Evolutionary conservation across 2,113 vertebrate species (phyloP).

Genomic region (Talpa occidentalis): DNA sequence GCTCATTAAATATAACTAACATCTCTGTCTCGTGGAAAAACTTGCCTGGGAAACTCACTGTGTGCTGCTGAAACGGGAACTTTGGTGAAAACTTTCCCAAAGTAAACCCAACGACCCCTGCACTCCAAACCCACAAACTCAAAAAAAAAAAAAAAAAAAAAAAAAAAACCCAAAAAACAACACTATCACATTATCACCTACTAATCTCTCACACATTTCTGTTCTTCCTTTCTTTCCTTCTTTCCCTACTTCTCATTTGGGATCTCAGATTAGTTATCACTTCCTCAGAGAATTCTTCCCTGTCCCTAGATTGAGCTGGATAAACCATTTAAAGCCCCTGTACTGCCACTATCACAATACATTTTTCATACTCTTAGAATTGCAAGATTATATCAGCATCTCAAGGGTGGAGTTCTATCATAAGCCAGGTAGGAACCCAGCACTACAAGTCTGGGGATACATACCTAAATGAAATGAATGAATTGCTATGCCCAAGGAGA

Average conservation of each 20-base stretch:
- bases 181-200: no score
- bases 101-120: no score
- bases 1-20: no score
- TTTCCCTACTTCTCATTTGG: background rate
- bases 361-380: background rate
- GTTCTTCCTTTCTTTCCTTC: background rate
- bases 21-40: no score
- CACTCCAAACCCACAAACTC: no score
- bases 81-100: no score
- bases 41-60: no score
- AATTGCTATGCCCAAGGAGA: background rate
- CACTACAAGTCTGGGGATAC: background rate
- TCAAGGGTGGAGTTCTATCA: background rate
- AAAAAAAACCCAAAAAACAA: no score
- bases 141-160: no score
- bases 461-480: background rate
- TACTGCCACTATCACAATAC: background rate
- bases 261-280: background rate
- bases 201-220: background rate
- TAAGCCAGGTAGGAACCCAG: background rate
- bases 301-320: background rate
- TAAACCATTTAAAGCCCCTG: background rate
- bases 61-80: no score
- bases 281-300: background rate
- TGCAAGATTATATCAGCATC: background rate